Evolutionary conservation across 2,113 vertebrate genomes (phyloP).

Genomic region (Gymnobelideus leadbeateri): DNA sequence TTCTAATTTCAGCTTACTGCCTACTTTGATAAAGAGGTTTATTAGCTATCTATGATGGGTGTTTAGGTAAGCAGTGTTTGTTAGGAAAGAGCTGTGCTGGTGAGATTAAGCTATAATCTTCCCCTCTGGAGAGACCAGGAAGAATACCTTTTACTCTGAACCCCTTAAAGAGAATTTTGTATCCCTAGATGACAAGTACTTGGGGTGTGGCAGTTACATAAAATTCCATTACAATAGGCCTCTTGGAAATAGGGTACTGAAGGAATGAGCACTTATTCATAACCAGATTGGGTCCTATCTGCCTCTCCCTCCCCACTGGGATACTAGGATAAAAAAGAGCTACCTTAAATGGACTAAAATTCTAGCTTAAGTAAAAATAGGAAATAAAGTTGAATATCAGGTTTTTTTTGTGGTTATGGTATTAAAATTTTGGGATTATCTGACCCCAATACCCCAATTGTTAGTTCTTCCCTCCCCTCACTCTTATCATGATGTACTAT

Average conservation of each 20-base stretch:
- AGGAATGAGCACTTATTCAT: neutral
- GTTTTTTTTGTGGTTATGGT: neutral
- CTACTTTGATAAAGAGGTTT: neutral
- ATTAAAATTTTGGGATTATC: neutral
- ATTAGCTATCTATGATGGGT: neutral
- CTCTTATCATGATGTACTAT: neutral
- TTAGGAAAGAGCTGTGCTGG: neutral
- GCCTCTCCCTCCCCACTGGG: neutral
- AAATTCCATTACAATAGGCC: neutral
- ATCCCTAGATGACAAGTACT: neutral
- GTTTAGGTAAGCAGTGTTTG: neutral
- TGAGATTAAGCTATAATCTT: neutral
- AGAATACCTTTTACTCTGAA: neutral
- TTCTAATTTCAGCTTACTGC: neutral
- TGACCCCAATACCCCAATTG: neutral
- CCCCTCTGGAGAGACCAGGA: neutral
- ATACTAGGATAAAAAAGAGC: neutral
- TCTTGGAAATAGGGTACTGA: neutral
- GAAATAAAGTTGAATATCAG: constrained; percentile 27
- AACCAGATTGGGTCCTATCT: neutral
- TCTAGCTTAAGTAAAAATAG: constrained; percentile 22
- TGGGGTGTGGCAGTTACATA: neutral
- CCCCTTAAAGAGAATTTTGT: neutral
- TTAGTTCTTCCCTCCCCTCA: neutral
- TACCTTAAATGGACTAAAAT: neutral